phyloP scores from a whole-genome alignment of 2,888 invertebrate genomes.

The Sipha maydis region DNA sequence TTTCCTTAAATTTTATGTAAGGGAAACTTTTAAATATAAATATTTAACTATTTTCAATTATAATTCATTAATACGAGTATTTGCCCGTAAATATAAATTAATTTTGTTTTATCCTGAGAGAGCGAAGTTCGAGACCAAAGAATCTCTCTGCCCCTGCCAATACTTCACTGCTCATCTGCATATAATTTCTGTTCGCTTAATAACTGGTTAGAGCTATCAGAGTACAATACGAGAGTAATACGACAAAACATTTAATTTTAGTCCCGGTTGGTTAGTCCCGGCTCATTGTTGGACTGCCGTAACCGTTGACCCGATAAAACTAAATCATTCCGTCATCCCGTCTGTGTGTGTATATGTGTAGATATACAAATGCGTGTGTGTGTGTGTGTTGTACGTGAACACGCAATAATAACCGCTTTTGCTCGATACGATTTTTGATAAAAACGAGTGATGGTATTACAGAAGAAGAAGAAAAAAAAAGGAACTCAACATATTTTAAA shows the following conservation, averaged over 20 bases:
- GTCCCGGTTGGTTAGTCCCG: not conserved
- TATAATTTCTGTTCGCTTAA: no score
- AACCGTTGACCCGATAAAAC: slow-evolving; percentile 12
- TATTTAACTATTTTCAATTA: no score
- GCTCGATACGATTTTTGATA: slow-evolving; percentile 19
- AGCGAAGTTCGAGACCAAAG: no score
- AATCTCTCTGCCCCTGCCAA: no score
- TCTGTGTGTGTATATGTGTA: no score
- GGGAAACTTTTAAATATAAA: no score
- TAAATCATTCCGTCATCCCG: slow-evolving; percentile 29
- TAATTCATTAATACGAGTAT: no score
- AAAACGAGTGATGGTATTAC: not conserved
- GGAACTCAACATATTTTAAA: not conserved
- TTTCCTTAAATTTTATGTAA: no score
- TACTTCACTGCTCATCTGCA: no score
- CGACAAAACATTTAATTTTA: slow-evolving; percentile 13
- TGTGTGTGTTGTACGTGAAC: not conserved
- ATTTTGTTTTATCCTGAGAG: no score
- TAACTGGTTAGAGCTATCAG: not conserved
- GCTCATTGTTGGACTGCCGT: not conserved
- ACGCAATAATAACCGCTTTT: not conserved
- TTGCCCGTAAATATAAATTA: no score
- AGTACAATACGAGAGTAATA: not conserved
- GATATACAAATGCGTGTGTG: no score
- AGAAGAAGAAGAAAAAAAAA: not conserved